phyloP scores from a whole-genome alignment of 2,113 vertebrate species.

The Pedetes capensis region DNA sequence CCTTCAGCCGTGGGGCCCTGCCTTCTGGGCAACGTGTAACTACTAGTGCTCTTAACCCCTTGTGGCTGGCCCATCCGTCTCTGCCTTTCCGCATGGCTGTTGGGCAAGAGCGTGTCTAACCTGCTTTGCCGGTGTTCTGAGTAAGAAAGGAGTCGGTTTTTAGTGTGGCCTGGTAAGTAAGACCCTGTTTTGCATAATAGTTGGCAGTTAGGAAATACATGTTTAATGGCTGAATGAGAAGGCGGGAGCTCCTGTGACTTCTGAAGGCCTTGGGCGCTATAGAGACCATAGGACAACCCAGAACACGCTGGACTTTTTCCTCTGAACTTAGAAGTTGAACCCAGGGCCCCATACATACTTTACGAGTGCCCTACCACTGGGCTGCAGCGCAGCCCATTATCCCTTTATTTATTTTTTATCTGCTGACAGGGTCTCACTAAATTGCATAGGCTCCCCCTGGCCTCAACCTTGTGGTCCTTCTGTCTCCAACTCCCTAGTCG shows the following conservation, averaged over 20 bases:
- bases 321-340: too few relatives aligned
- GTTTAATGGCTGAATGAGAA: not conserved
- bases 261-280: not conserved
- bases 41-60: not conserved
- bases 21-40: not conserved
- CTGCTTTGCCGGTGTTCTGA: not conserved
- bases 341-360: too few relatives aligned
- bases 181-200: not conserved
- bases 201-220: not conserved
- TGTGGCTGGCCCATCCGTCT: not conserved
- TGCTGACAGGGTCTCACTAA: too few relatives aligned
- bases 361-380: too few relatives aligned
- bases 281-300: not conserved
- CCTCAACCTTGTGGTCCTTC: too few relatives aligned
- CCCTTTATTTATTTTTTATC: too few relatives aligned
- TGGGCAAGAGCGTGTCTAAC: not conserved
- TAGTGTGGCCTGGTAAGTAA: not conserved
- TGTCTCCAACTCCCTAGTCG: too few relatives aligned
- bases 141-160: conserved; percentile 15
- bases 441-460: too few relatives aligned
- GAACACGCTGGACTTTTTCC: not conserved
- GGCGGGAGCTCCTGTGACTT: not conserved
- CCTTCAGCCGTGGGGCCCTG: not conserved
- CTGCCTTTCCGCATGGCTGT: not conserved
- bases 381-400: too few relatives aligned